These are phyloP conservation scores for Elaphurus davidianus DNA, from an alignment of 2,113 vertebrate genomes.

Conservation along the genomic window DNA sequence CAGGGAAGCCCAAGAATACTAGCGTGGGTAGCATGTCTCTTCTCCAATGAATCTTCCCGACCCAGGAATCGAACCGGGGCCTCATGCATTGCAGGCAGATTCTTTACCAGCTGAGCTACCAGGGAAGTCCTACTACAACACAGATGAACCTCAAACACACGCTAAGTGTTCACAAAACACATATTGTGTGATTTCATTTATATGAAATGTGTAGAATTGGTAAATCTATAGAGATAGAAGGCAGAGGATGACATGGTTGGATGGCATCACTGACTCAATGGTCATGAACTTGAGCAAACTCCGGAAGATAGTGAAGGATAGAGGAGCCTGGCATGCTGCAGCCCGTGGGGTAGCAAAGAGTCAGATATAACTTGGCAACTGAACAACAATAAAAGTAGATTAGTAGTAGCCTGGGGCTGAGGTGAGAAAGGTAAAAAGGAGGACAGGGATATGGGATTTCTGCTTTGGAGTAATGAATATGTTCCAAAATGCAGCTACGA, in stretches of 20 bases:
- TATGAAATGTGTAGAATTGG: background rate
- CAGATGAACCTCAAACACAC: background rate
- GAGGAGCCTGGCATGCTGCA: background rate
- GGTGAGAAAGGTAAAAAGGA: background rate
- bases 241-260: background rate
- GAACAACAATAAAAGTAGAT: background rate
- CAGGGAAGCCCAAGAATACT: background rate
- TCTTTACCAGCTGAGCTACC: background rate
- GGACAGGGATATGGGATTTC: background rate
- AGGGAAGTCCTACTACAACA: background rate
- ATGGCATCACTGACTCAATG: background rate
- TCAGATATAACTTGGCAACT: background rate
- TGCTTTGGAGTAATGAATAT: background rate
- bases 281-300: background rate
- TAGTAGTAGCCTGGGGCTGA: background rate
- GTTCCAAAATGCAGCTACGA: background rate
- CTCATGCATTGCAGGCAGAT: background rate
- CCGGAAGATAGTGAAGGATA: background rate
- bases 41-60: rapidly evolving
- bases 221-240: background rate
- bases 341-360: background rate
- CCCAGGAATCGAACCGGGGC: background rate
- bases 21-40: background rate
- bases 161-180: background rate
- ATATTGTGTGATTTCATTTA: background rate